Evolutionary conservation across 2,113 vertebrate genomes (phyloP).

Genomic region (Planiliza haematocheilus): DNA sequence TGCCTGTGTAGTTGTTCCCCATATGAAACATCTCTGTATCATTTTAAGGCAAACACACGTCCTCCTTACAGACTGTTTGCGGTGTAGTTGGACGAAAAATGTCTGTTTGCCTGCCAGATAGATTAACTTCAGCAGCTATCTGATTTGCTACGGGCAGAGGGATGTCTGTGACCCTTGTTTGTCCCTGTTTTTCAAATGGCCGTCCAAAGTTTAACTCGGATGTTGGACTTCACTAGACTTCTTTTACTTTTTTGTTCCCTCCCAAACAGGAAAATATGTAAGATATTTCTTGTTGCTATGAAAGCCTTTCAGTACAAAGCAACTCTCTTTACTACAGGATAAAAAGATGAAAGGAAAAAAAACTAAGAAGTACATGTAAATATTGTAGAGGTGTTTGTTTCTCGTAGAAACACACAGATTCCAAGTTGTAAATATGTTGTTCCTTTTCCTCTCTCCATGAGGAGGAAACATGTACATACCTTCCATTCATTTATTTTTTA

Average conservation of each 20-base stretch:
- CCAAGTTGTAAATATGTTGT: constrained; percentile 86
- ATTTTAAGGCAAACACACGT: constrained; percentile 15
- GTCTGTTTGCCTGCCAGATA: neutral
- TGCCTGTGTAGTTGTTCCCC: constrained; percentile 4
- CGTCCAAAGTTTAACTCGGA: constrained; percentile 59
- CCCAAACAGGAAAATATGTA: constrained; percentile 67
- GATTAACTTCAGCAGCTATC: neutral
- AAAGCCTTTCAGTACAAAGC: constrained; percentile 78
- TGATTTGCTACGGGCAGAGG: neutral
- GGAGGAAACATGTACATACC: constrained; percentile 85
- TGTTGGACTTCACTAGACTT: constrained; percentile 49
- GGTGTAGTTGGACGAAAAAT: constrained; percentile 23
- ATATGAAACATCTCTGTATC: constrained; percentile 9
- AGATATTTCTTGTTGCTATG: constrained; percentile 72
- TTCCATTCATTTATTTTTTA: constrained; percentile 84
- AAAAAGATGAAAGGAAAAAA: constrained; percentile 68
- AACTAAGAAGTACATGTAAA: constrained; percentile 81
- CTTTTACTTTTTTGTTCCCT: constrained; percentile 52
- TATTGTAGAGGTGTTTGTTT: constrained; percentile 89
- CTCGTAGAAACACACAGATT: constrained; percentile 87
- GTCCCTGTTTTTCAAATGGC: constrained; percentile 46
- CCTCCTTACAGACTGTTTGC: constrained; percentile 16
- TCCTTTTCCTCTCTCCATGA: constrained; percentile 80
- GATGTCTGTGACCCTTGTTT: constrained; percentile 18
- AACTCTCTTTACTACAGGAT: constrained; percentile 73